These are phyloP conservation scores for Xenentodon cancila DNA, from an alignment of 2,797 vertebrate genomes.

Conservation along the genomic window DNA sequence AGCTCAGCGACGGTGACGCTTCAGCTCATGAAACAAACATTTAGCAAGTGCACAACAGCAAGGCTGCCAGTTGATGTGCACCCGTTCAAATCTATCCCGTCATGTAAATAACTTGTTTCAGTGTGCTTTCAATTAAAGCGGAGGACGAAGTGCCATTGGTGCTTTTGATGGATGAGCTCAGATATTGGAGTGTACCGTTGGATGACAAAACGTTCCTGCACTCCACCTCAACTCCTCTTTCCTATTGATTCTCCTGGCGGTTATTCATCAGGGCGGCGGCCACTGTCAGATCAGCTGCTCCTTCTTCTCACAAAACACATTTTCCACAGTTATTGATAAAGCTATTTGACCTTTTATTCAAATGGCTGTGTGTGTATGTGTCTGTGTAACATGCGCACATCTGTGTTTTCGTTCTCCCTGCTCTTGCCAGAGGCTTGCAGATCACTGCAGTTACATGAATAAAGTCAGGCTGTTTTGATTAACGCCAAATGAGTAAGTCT, in stretches of 20 bases:
- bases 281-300: conserved; percentile 81
- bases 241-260: conserved; percentile 82
- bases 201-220: conserved; percentile 84
- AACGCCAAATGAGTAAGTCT: conserved; percentile 81
- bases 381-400: conserved; percentile 62
- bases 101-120: conserved; percentile 87
- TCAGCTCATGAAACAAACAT: conserved; percentile 76
- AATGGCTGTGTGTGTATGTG: conserved; percentile 65
- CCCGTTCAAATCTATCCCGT: conserved; percentile 78
- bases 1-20: conserved; percentile 63
- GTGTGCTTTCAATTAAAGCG: conserved; percentile 85
- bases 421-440: conserved; percentile 76
- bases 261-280: conserved; percentile 84
- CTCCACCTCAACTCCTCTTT: conserved; percentile 84
- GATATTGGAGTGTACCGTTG: conserved; percentile 84
- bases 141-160: conserved; percentile 77
- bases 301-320: conserved; percentile 80
- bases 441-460: conserved; percentile 78
- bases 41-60: conserved; percentile 68
- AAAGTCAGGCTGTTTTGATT: conserved; percentile 83
- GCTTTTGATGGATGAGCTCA: conserved; percentile 84
- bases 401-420: conserved; percentile 77
- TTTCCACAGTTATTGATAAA: conserved; percentile 83
- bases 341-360: conserved; percentile 84
- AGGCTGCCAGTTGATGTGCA: conserved; percentile 71